Evolutionary conservation across 2,888 invertebrate genomes (phyloP), one percentile per base, ranked within the genome.

Genomic region (Melitaea athalia): DNA sequence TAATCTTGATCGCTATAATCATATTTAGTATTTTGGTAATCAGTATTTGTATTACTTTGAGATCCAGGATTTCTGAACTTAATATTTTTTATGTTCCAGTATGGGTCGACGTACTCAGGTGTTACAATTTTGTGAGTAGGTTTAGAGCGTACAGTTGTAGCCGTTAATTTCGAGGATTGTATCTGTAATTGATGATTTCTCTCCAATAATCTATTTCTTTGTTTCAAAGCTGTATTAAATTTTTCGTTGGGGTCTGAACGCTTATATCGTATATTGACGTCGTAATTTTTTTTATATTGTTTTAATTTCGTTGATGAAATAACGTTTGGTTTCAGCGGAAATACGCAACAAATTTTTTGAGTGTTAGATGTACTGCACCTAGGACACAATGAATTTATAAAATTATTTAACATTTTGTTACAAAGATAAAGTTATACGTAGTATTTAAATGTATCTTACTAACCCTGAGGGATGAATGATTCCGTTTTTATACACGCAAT

Each of bases 31-130:
- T 64, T 70, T 45, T 66, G 38, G 43, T 72, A 70, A 60, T 72
- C 72, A 17, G 68, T 43, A 74, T 72, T 45, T 73, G 15, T 38
- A 33, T 17, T 64, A 59, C 64, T 70, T 55, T 74, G 60, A 68
- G 74, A 59, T 67, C 75, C 66, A 10, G 77, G 77, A 33, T 77
- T 78, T 64, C 81, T 78, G 24, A 82, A 78, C 66, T 85, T 85
- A 5, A 77, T 70, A 72, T 82, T 87, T 78, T 89, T 92, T 11
- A 92, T 82, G 76, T 92, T 92, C 84, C 84, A 88, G 72, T 92
- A 92, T 1, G 92, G 92, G 74, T 92, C 92, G 47, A 80, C 77
- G 42, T 89, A 77, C 61, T 85, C 85, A 15, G 81, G 76, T 47
- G 83, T 82, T 4, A 83, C 82, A 60, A 88, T 83, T 75, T 78